phyloP scores from a whole-genome alignment of 2,797 vertebrate genomes.

The Cyprinodon diabolis region DNA sequence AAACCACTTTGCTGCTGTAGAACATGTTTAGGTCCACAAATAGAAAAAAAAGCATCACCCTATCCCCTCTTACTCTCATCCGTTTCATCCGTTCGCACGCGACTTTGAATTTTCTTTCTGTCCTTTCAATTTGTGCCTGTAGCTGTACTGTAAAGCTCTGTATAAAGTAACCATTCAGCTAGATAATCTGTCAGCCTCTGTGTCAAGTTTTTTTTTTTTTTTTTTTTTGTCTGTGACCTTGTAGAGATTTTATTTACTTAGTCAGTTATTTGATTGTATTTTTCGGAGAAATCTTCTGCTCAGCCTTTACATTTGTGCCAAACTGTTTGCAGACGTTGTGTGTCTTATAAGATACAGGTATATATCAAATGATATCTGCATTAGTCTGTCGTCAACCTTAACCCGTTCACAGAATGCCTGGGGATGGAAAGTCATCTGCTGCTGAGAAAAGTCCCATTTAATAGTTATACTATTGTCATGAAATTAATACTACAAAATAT shows the following conservation, averaged over 20 bases:
- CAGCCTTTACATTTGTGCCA: slow-evolving; percentile 85
- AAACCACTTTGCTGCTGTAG: slow-evolving; percentile 16
- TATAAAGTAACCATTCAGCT: slow-evolving; percentile 72
- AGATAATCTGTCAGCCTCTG: slow-evolving; percentile 70
- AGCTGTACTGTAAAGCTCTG: slow-evolving; percentile 82
- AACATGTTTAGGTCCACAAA: slow-evolving; percentile 27
- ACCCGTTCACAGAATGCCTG: slow-evolving; percentile 67
- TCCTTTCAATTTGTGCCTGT: slow-evolving; percentile 78
- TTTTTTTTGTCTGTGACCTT: slow-evolving; percentile 65
- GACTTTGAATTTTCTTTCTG: slow-evolving; percentile 29
- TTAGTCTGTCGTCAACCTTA: slow-evolving; percentile 61
- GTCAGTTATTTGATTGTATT: slow-evolving; percentile 50
- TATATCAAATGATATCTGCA: slow-evolving; percentile 61
- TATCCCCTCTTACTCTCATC: slow-evolving; percentile 59
- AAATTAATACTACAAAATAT: slow-evolving; percentile 47
- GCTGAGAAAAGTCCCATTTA: slow-evolving; percentile 38
- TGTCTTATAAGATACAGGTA: slow-evolving; percentile 64
- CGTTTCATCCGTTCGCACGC: slow-evolving; percentile 13
- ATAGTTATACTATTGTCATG: slow-evolving; percentile 17
- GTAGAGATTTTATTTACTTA: slow-evolving; percentile 64
- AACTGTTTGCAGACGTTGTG: slow-evolving; percentile 79
- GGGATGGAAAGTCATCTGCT: slow-evolving; percentile 36
- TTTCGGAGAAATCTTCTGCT: slow-evolving; percentile 58
- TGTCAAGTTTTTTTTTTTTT: slow-evolving; percentile 56
- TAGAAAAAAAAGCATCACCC: slow-evolving; percentile 16